phyloP scores from a whole-genome alignment of 2,113 vertebrate genomes.

The Mastomys coucha region DNA sequence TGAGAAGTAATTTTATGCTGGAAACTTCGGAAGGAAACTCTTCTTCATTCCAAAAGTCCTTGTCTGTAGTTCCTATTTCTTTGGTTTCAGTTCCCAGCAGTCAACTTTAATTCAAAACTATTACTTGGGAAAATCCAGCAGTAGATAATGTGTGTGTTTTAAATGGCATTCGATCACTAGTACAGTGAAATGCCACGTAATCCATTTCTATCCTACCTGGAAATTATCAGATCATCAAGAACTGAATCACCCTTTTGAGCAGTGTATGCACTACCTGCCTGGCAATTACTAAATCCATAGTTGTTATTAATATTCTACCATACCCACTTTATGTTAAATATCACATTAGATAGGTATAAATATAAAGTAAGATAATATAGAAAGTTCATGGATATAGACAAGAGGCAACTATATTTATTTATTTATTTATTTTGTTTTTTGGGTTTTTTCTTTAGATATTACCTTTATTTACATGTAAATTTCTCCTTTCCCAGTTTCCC shows the following conservation, averaged over 20 bases:
- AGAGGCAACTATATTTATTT: neutral
- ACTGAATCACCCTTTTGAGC: neutral
- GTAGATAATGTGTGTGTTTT: neutral
- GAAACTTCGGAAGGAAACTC: neutral
- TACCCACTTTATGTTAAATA: neutral
- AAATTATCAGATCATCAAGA: neutral
- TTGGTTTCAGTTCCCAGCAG: neutral
- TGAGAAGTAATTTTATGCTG: constrained; percentile 10
- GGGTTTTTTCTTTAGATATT: too few relatives aligned
- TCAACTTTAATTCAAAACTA: neutral
- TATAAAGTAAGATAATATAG: neutral
- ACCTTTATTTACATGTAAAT: too few relatives aligned
- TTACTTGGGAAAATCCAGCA: neutral
- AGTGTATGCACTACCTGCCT: neutral
- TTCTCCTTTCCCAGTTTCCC: too few relatives aligned
- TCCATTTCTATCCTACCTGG: neutral
- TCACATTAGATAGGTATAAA: neutral
- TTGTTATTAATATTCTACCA: neutral
- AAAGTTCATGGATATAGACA: neutral
- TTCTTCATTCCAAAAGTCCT: neutral
- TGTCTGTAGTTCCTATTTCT: neutral
- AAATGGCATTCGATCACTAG: neutral
- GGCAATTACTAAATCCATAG: neutral
- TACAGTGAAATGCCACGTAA: neutral
- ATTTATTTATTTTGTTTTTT: too few relatives aligned